Conservation (phyloP, 2,888 invertebrate species). For the Eristalis arbustorum region DNA sequence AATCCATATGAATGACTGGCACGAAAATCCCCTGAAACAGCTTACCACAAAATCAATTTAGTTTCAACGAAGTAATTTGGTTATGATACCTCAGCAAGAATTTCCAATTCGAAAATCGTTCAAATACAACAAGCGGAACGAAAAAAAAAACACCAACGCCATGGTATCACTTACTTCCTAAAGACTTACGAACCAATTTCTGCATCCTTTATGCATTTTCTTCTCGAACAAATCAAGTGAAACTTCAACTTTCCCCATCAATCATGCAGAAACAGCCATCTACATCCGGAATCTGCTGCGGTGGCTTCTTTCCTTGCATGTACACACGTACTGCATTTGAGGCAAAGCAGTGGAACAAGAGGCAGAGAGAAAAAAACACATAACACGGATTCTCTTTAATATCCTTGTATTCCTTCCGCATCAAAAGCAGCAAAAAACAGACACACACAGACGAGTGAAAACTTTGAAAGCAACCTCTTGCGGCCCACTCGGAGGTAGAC, state of each 20-base stretch:
- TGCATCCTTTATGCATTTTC: neutral
- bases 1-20: too few species aligned
- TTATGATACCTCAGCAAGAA: neutral
- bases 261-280: neutral
- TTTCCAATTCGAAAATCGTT: neutral
- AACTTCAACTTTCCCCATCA: constrained; percentile 9
- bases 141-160: neutral
- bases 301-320: neutral
- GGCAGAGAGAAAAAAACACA: neutral
- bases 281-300: neutral
- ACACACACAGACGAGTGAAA: neutral
- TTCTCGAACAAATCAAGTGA: neutral
- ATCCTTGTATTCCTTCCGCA: constrained; percentile 15
- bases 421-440: neutral
- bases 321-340: neutral
- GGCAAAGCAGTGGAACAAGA: neutral
- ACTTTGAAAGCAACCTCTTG: neutral
- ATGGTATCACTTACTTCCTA: neutral
- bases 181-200: neutral
- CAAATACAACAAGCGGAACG: neutral
- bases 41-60: neutral
- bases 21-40: neutral
- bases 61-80: neutral
- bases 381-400: neutral
- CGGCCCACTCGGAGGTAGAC: neutral